These are phyloP conservation scores for Palloptera scutellata DNA, from an alignment of 2,888 invertebrate genomes.

Conservation along the genomic window DNA sequence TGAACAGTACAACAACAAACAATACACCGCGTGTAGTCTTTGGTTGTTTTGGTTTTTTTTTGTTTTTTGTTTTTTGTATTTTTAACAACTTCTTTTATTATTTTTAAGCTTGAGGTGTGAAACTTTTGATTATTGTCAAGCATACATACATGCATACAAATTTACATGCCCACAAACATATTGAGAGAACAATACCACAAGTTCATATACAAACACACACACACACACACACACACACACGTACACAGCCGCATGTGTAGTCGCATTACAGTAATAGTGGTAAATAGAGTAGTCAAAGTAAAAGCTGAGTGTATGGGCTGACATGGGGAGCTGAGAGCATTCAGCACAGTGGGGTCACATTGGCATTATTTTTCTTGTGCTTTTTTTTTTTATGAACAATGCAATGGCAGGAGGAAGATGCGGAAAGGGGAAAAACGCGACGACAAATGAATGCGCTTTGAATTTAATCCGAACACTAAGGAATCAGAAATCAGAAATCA, in stretches of 20 bases:
- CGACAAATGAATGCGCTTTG: slow-evolving; percentile 19
- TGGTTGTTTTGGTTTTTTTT: slow-evolving; percentile 17
- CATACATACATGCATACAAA: background rate
- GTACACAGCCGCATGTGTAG: slow-evolving; percentile 2
- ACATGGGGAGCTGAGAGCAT: background rate
- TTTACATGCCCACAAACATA: slow-evolving; percentile 2
- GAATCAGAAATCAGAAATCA: slow-evolving; percentile 27
- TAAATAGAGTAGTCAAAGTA: background rate
- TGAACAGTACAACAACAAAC: slow-evolving; percentile 32
- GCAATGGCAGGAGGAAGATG: slow-evolving; percentile 7
- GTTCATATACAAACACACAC: too few relatives aligned
- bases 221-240: background rate
- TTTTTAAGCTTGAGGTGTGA: slow-evolving; percentile 57
- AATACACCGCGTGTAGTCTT: slow-evolving; percentile 34
- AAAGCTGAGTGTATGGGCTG: background rate
- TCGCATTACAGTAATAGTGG: background rate
- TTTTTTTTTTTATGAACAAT: background rate
- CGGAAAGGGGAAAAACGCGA: slow-evolving; percentile 9
- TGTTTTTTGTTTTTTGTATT: slow-evolving; percentile 23
- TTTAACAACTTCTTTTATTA: slow-evolving; percentile 29
- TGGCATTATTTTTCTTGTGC: background rate
- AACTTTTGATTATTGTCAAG: slow-evolving; percentile 56
- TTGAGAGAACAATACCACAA: background rate
- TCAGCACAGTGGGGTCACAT: too few relatives aligned
- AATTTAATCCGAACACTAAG: slow-evolving; percentile 29